Evolutionary conservation across 2,888 invertebrate species (phyloP), one percentile per base, ranked within the genome.

Genomic region (Hydrotaea diabolus): DNA sequence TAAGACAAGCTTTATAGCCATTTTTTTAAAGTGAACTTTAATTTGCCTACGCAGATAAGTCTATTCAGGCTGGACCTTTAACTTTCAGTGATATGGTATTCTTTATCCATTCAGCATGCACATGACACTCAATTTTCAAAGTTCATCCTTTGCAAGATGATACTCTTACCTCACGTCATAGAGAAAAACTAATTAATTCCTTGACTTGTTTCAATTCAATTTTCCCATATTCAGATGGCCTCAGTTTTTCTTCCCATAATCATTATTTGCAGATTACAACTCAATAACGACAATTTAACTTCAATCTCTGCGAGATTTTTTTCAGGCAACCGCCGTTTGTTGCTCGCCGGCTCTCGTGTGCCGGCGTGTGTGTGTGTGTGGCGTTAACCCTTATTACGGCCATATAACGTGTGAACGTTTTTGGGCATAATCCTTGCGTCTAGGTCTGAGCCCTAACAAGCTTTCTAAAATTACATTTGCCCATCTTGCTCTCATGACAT

Each of bases 331-430:
- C 11, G 43, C 43, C 7, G 13, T n/a, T n/a, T 88, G 89, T 82
- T 66, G 87, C n/a, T n/a, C n/a, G n/a, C n/a, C 74, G 76, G 36
- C 49, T n/a, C 43, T 43, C 36, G 36, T 31, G 59, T 39, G 13
- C 17, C 21, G 46, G 26, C 0, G 11, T 17, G 7, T 59, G 64
- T 21, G 59, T 72, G 43, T 78, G 79, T n/a, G 19, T 53, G 59
- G 76, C 69, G 80, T 74, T 78, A 85, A 85, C 85, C 85, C 82
- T 82, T 79, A 79, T 82, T 74, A 74, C 39, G 85, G 88, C 89
- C 88, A 88, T 86, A 86, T 87, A 88, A 88, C 88, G 88, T 88
- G 90, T 80, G 71, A 75, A 77, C 81, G 57, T 81, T 83, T 49
- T 62, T 81, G 2, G 72, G 39, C 62, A 64, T 81, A 83, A 81